Evolutionary conservation across 2,888 invertebrate genomes (phyloP).

Genomic region (Branchipolynoe longqiensis): DNA sequence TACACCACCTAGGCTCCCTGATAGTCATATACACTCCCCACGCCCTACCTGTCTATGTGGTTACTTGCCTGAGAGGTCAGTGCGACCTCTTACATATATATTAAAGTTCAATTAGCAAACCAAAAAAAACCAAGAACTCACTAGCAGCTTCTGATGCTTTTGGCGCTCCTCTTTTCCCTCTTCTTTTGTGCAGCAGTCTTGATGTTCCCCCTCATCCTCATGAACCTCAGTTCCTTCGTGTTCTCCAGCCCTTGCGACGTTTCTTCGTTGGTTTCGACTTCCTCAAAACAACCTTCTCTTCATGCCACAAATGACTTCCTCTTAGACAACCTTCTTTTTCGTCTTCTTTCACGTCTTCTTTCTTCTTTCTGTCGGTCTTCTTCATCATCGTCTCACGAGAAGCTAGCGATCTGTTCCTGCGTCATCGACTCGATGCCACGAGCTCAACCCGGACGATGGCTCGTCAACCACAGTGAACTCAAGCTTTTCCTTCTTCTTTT

Average conservation of each 20-base stretch:
- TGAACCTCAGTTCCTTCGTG: neutral
- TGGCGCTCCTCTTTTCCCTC: constrained; percentile 93
- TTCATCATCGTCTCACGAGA: constrained; percentile 56
- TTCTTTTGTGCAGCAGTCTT: constrained; percentile 83
- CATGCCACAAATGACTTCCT: constrained; percentile 88
- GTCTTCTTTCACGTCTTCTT: constrained; percentile 75
- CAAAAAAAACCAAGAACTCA: constrained; percentile 58
- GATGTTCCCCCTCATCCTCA: constrained; percentile 64
- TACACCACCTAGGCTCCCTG: too few relatives aligned
- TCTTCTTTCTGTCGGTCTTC: constrained; percentile 70
- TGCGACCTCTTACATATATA: too few relatives aligned
- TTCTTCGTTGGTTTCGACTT: constrained; percentile 84
- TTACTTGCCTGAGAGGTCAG: too few relatives aligned
- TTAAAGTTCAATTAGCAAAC: neutral
- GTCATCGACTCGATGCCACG: constrained; percentile 62
- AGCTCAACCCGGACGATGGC: constrained; percentile 60
- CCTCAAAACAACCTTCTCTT: constrained; percentile 89
- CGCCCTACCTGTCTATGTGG: too few relatives aligned
- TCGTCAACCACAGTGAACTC: neutral
- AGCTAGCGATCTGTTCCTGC: constrained; percentile 61
- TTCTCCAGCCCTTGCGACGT: constrained; percentile 85
- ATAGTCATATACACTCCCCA: too few relatives aligned
- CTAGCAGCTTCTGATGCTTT: constrained; percentile 88
- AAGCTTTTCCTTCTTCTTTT: constrained; percentile 64
- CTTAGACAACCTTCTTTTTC: constrained; percentile 68